Conservation (phyloP, 2,113 vertebrate species). For the Columba janthina region DNA sequence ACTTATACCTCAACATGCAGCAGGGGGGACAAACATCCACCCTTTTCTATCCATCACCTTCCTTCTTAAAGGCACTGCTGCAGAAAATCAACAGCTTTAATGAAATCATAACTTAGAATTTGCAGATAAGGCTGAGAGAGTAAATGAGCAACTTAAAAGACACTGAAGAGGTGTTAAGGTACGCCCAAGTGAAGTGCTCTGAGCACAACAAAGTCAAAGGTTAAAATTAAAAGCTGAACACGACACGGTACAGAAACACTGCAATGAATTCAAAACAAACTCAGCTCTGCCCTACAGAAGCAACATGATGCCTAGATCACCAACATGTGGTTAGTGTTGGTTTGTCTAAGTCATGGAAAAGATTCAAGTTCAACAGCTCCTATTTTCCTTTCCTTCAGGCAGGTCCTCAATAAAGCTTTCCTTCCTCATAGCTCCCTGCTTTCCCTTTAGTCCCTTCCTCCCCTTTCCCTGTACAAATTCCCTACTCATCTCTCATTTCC, state of each 20-base stretch:
- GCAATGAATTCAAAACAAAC: background rate
- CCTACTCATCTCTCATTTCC: background rate
- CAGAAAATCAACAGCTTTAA: background rate
- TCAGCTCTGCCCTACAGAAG: background rate
- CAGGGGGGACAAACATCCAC: background rate
- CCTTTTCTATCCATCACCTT: background rate
- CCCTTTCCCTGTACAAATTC: background rate
- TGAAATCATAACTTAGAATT: background rate
- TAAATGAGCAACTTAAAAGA: background rate
- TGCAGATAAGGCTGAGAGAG: background rate
- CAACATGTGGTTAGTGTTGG: background rate
- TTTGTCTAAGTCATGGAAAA: background rate
- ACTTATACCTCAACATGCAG: background rate
- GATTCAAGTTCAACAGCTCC: background rate
- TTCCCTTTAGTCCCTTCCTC: background rate
- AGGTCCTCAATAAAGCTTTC: background rate
- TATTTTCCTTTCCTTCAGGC: background rate
- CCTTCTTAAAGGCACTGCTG: background rate
- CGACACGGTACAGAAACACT: background rate
- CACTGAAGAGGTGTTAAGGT: background rate
- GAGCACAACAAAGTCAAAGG: background rate
- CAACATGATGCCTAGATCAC: background rate
- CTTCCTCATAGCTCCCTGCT: background rate
- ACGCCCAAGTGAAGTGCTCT: background rate
- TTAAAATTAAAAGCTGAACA: background rate